Conservation (phyloP, 2,797 vertebrate species). For the Coilia nasus region DNA sequence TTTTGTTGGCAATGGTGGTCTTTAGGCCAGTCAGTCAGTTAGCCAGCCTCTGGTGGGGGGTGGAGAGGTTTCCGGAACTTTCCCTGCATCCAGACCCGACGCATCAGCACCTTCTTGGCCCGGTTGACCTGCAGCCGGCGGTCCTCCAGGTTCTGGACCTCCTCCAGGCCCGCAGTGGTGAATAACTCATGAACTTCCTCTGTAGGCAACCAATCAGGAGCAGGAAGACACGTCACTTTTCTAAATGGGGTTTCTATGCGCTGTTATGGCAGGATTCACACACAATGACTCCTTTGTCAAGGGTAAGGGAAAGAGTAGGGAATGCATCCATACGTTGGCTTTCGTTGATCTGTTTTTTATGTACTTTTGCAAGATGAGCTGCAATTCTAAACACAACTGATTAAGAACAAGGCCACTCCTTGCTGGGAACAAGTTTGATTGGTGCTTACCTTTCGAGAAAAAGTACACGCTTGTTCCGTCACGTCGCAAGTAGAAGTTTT, state of each 20-base stretch:
- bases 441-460: slow-evolving; percentile 87
- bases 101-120: slow-evolving; percentile 87
- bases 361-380: background rate
- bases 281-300: background rate
- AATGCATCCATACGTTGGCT: background rate
- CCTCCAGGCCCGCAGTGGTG: slow-evolving; percentile 82
- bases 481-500: slow-evolving; percentile 91
- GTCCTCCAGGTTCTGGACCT: slow-evolving; percentile 91
- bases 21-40: background rate
- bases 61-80: slow-evolving; percentile 83
- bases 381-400: background rate
- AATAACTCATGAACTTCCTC: slow-evolving; percentile 85
- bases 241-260: background rate
- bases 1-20: slow-evolving; percentile 26
- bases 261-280: background rate
- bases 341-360: background rate
- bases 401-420: background rate
- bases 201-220: slow-evolving; percentile 56
- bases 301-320: background rate
- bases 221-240: background rate
- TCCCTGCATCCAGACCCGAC: slow-evolving; percentile 91
- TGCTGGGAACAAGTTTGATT: background rate
- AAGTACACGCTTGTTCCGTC: slow-evolving; percentile 94
- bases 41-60: slow-evolving; percentile 27
- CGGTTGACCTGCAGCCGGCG: slow-evolving; percentile 90